phyloP scores from a whole-genome alignment of 2,797 vertebrate genomes.

The Cottoperca gobio region DNA sequence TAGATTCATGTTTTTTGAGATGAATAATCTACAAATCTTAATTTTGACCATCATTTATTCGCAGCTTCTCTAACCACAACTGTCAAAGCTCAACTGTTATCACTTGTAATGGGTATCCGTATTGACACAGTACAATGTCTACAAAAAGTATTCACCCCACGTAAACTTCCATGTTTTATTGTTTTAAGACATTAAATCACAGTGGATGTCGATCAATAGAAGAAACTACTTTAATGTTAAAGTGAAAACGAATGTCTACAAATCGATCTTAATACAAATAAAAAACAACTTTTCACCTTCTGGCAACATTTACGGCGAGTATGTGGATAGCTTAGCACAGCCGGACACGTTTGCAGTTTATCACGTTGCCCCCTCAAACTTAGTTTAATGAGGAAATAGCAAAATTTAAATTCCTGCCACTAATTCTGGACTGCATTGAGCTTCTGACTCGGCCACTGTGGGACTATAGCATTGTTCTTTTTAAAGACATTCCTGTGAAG shows the following conservation, averaged over 20 bases:
- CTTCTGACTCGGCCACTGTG: not conserved
- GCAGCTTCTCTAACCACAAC: constrained; percentile 60
- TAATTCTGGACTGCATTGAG: not conserved
- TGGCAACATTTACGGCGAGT: not conserved
- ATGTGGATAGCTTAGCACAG: not conserved
- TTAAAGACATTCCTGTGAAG: not conserved
- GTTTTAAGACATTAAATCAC: constrained; percentile 32
- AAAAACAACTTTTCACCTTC: not conserved
- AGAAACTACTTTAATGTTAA: not conserved
- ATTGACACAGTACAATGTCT: constrained; percentile 59
- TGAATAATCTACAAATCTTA: constrained; percentile 41
- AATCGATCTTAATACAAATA: not conserved
- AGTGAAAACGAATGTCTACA: constrained; percentile 17
- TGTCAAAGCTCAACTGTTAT: constrained; percentile 57
- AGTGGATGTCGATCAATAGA: constrained; percentile 35
- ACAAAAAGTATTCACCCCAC: constrained; percentile 41
- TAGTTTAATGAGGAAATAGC: not conserved
- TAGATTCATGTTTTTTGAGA: constrained; percentile 43
- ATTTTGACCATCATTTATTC: not conserved
- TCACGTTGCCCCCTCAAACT: not conserved
- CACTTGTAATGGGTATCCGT: constrained; percentile 48
- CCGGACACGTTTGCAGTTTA: not conserved
- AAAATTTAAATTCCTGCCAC: not conserved
- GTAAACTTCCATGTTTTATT: constrained; percentile 34
- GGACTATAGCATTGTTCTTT: constrained; percentile 3